These are phyloP conservation scores for Listrodromus nycthemerus DNA, from an alignment of 2,888 invertebrate genomes.

Conservation along the genomic window DNA sequence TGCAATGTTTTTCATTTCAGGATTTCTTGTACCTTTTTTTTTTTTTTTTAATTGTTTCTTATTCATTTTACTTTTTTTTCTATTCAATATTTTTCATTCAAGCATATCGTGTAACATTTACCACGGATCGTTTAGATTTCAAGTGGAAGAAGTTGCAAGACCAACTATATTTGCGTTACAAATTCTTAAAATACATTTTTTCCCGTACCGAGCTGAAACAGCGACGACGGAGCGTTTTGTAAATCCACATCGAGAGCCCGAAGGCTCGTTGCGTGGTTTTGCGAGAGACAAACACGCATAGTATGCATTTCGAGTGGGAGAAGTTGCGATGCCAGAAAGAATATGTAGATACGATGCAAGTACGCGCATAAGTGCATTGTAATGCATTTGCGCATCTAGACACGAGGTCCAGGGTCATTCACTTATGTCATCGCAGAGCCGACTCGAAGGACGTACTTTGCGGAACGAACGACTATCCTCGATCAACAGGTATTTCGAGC, in stretches of 20 bases:
- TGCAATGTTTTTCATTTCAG: too few relatives aligned
- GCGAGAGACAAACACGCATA: conserved; percentile 16
- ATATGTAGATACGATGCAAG: neutral
- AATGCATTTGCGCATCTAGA: neutral
- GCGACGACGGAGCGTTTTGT: neutral
- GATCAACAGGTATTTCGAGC: neutral
- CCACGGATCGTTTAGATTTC: too few relatives aligned
- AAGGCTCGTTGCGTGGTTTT: conserved; percentile 41
- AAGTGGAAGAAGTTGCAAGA: too few relatives aligned
- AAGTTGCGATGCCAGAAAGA: too few relatives aligned
- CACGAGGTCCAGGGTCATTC: conserved; percentile 22
- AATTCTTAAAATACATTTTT: neutral
- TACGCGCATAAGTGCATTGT: neutral
- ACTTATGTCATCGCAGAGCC: conserved; percentile 14
- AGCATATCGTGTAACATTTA: too few relatives aligned
- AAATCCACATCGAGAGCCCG: neutral
- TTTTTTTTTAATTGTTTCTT: too few relatives aligned
- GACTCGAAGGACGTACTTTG: neutral
- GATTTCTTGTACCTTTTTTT: too few relatives aligned
- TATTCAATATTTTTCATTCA: too few relatives aligned
- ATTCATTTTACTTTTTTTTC: too few relatives aligned
- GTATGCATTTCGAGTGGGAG: too few relatives aligned
- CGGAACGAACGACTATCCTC: neutral
- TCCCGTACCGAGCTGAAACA: conserved; percentile 10
- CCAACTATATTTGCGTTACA: neutral